These are phyloP conservation scores for Clarias laeviceps DNA, from an alignment of 2,797 vertebrate genomes.

Conservation along the genomic window DNA sequence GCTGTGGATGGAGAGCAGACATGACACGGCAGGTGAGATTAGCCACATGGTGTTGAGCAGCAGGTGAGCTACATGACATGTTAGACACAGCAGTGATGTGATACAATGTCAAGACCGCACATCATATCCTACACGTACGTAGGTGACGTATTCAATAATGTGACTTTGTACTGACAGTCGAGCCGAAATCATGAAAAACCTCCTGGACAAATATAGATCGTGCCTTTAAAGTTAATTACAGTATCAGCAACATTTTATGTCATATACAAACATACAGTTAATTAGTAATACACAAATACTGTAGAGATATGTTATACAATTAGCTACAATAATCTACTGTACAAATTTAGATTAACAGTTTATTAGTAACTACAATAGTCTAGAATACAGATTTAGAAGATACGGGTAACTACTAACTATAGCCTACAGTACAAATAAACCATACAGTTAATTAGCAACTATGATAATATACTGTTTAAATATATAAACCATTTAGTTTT, in stretches of 20 bases:
- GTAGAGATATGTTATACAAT: neutral
- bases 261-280: neutral
- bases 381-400: neutral
- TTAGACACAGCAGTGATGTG: neutral
- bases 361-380: neutral
- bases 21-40: constrained; percentile 15
- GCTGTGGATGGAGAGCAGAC: constrained; percentile 27
- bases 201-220: neutral
- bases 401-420: neutral
- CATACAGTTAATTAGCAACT: neutral
- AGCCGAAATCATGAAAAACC: neutral
- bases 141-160: neutral
- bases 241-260: neutral
- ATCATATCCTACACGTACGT: neutral
- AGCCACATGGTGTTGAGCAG: constrained; percentile 5
- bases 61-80: constrained; percentile 4
- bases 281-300: neutral
- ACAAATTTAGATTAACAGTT: neutral
- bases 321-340: neutral
- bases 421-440: neutral
- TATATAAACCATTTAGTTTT: neutral
- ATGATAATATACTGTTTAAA: neutral
- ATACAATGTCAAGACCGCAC: neutral
- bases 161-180: neutral
- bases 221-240: neutral